Conservation (phyloP, 2,113 vertebrate genomes). For the Alaudala cheleensis region DNA sequence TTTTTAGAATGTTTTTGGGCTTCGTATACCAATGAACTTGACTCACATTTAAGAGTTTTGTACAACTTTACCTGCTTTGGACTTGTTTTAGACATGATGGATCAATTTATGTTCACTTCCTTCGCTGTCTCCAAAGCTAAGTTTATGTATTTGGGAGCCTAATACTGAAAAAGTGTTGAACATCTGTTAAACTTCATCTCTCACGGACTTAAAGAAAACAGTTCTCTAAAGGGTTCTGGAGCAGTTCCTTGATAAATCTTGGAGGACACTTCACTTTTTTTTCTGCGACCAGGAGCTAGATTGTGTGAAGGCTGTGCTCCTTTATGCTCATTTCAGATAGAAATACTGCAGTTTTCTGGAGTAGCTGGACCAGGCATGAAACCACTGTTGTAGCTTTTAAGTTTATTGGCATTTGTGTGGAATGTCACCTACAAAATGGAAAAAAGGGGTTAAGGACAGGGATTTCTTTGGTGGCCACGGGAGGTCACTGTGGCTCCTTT, state of each 20-base stretch:
- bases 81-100: background rate
- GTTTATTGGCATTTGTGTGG: background rate
- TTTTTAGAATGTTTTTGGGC: background rate
- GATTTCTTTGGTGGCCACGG: conserved; percentile 8
- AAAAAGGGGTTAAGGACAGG: background rate
- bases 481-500: conserved; percentile 46
- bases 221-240: background rate
- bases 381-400: background rate
- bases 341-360: background rate
- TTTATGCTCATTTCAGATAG: background rate
- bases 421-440: background rate
- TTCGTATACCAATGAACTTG: conserved; percentile 3
- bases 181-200: background rate
- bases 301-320: background rate
- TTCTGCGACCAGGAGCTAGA: background rate
- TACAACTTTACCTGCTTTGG: background rate
- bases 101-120: background rate
- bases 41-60: background rate
- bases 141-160: background rate
- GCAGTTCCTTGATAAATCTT: background rate
- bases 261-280: background rate
- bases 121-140: background rate
- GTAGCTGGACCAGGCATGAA: background rate
- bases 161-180: background rate
- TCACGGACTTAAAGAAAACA: background rate